phyloP scores from a whole-genome alignment of 2,888 invertebrate species.

The Himalopsyche japonica region DNA sequence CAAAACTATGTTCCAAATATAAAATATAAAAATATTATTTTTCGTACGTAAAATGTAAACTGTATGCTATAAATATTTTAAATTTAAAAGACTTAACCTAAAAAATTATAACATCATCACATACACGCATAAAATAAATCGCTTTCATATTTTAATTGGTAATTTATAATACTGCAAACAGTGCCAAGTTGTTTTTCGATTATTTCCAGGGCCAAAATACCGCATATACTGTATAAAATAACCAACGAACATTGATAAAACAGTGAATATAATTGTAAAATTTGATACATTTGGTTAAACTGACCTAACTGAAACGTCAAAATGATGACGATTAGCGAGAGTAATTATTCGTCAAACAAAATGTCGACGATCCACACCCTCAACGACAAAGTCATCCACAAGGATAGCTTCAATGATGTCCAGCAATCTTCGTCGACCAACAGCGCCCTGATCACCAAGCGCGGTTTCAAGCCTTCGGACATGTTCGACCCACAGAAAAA shows the following conservation, averaged over 20 bases:
- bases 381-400: constrained; percentile 56
- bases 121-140: no score
- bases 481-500: constrained; percentile 80
- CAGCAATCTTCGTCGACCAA: constrained; percentile 56
- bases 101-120: no score
- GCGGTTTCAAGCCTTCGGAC: constrained; percentile 86
- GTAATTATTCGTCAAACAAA: constrained; percentile 58
- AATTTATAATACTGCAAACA: no score
- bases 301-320: constrained; percentile 40
- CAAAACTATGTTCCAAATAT: no score
- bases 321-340: constrained; percentile 62
- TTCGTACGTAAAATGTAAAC: no score
- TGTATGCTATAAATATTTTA: no score
- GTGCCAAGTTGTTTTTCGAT: background rate
- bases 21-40: no score
- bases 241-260: background rate
- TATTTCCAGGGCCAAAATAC: background rate
- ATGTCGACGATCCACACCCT: constrained; percentile 58
- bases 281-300: background rate
- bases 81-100: no score
- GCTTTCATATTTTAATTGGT: no score
- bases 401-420: constrained; percentile 56
- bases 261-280: background rate
- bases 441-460: constrained; percentile 68
- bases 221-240: background rate